Evolutionary conservation across 2,113 vertebrate species (phyloP), one percentile per base, ranked within the genome.

Genomic region (Megaceryle maxima): DNA sequence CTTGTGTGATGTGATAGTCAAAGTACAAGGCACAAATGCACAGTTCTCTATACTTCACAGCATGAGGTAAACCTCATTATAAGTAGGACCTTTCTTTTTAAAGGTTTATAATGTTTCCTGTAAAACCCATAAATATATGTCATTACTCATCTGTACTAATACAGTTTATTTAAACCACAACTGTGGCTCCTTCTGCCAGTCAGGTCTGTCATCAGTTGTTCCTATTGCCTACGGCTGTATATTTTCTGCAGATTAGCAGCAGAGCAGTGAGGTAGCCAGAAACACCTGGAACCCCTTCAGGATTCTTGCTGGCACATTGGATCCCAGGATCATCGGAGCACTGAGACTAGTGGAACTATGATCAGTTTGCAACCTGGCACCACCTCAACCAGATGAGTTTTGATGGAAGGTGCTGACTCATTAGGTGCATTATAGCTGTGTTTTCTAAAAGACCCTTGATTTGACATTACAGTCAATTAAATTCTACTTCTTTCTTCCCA

Each of bases 251-350:
- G 79, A 62, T 56, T 62, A 50, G 31, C 86, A 83, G 55, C 63
- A 76, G 35, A 92, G 39, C 43, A 82, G 4, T 75, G 63, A 60
- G 13, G 51, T 55, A 73, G 50, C 35, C 72, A 92, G 53, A 92
- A 92, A 88, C 91, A 96, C 60, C 90, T 95, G 94, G 60, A 88
- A 69, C 14, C 16, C 63, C 66, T 85, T 90, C 83, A 86, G 55
- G 59, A 83, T 78, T 95, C 88, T 93, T 95, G 33, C 20, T 72
- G 66, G 33, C 60, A 51, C 56, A 87, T 88, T 96, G 91, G 80
- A 35, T 90, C 33, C 46, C 31, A 74, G 67, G 60, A 59, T 83
- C 24, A 19, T 90, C 70, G 82, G 66, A 91, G 53, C 48, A n/a
- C 81, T 62, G 64, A 80, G 51, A 69, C 62, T 81, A 75, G 78